A percentile compares a stretch with the other conserved stretches of the same genome.
phyloP scores from a whole-genome alignment of 2,888 invertebrate genomes.

The Ferrisia virgata region DNA sequence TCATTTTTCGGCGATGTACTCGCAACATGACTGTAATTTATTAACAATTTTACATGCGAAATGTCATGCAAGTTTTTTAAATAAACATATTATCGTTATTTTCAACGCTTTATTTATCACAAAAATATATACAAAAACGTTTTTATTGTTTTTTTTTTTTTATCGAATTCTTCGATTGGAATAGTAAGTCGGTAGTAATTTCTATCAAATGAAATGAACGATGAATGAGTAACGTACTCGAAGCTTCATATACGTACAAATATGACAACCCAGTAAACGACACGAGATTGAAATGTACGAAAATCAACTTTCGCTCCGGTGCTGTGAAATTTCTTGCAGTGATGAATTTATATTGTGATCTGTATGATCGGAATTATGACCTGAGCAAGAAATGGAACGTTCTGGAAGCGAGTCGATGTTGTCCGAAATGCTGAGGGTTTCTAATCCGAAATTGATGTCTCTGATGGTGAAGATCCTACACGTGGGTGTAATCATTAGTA shows the following conservation, averaged over 20 bases:
- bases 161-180: not conserved
- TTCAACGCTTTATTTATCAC: not conserved
- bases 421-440: not conserved
- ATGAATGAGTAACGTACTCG: too few species aligned
- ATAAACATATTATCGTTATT: slow-evolving; percentile 1
- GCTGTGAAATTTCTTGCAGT: not conserved
- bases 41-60: slow-evolving; percentile 1
- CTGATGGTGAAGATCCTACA: not conserved
- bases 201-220: not conserved
- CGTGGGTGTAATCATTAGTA: too few species aligned
- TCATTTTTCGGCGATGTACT: not conserved
- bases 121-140: not conserved
- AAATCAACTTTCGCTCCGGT: not conserved
- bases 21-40: not conserved
- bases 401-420: too few species aligned
- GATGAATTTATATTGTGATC: not conserved
- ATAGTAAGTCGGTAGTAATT: not conserved
- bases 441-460: slow-evolving; percentile 7
- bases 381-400: not conserved
- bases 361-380: too few species aligned
- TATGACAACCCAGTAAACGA: too few species aligned
- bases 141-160: not conserved
- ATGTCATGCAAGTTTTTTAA: not conserved
- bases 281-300: not conserved
- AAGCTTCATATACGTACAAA: too few species aligned